These are phyloP conservation scores for Callyntrura guangdongensis DNA, from an alignment of 2,888 invertebrate genomes.

Conservation along the genomic window DNA sequence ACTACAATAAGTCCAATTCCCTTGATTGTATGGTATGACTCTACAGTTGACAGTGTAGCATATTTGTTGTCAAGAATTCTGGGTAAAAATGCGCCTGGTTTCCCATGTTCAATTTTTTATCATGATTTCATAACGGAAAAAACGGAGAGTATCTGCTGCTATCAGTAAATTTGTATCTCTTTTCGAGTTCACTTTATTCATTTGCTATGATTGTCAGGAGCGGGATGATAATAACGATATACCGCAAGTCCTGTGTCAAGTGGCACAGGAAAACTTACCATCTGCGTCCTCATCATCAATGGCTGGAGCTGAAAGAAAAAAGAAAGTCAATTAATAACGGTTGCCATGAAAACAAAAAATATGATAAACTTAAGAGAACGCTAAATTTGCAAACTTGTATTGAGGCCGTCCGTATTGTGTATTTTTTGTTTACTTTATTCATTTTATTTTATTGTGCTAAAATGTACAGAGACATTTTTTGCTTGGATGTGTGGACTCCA, in stretches of 20 bases:
- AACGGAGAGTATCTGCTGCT: constrained; percentile 84
- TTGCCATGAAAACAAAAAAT: not conserved
- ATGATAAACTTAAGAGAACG: not conserved
- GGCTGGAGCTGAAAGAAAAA: constrained; percentile 83
- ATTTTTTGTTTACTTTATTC: not conserved
- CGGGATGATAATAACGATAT: not conserved
- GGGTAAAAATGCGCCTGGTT: not conserved
- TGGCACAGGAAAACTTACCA: constrained; percentile 87
- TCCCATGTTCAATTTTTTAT: not conserved
- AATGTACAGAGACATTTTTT: not conserved
- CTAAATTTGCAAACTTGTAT: not conserved
- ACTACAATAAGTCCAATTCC: too few species aligned
- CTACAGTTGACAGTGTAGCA: too few species aligned
- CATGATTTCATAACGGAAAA: not conserved
- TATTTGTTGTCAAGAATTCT: too few species aligned
- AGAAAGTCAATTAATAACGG: not conserved
- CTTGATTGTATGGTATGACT: too few species aligned
- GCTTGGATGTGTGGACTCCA: not conserved
- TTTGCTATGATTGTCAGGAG: not conserved
- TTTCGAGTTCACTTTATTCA: constrained; percentile 82
- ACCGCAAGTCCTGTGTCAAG: constrained; percentile 86
- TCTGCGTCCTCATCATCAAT: constrained; percentile 84
- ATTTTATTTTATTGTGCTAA: not conserved
- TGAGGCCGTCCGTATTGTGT: not conserved
- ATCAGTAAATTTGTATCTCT: constrained; percentile 86